Evolutionary conservation across 1,140 invertebrate genomes (phyloP).

Genomic region (Drosophila varians): DNA sequence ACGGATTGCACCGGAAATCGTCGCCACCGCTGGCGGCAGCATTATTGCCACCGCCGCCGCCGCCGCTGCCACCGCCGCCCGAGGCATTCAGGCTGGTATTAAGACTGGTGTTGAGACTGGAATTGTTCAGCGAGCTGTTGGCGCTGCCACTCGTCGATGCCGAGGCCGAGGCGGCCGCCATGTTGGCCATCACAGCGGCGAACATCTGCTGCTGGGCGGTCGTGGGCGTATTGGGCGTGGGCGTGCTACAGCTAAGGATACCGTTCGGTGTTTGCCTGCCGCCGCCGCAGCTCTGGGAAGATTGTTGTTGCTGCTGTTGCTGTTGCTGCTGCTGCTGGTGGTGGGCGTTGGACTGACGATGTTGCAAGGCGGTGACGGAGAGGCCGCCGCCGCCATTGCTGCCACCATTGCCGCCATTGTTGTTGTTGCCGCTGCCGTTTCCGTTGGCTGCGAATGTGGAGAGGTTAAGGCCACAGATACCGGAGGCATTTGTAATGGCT

Average conservation of each 20-base stretch:
- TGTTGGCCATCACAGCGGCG: constrained; percentile 74
- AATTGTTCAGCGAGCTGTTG: constrained; percentile 52
- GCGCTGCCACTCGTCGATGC: constrained; percentile 34
- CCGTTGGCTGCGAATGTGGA: constrained; percentile 77
- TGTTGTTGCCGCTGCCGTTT: constrained; percentile 26
- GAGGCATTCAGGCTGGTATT: constrained; percentile 82
- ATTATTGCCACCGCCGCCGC: constrained; percentile 84
- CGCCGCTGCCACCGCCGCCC: constrained; percentile 15
- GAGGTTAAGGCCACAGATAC: constrained; percentile 81
- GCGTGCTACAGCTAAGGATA: constrained; percentile 55
- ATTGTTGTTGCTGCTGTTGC: constrained; percentile 9
- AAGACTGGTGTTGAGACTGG: constrained; percentile 2
- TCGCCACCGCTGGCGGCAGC: constrained; percentile 85
- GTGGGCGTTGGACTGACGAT: constrained; percentile 28
- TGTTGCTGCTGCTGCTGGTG: constrained; percentile 30
- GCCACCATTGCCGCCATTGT: constrained; percentile 12
- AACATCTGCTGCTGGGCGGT: constrained; percentile 73
- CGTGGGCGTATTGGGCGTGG: constrained; percentile 53
- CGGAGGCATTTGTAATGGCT: constrained; percentile 75
- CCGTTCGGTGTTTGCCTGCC: constrained; percentile 48
- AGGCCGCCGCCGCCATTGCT: constrained; percentile 35
- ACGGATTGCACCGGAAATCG: constrained; percentile 93
- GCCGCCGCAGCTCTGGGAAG: constrained; percentile 31
- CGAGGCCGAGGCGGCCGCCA: constrained; percentile 56
- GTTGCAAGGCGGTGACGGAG: constrained; percentile 34